These are phyloP conservation scores for Sinotaia quadrata DNA, from an alignment of 2,888 invertebrate genomes.

Conservation along the genomic window DNA sequence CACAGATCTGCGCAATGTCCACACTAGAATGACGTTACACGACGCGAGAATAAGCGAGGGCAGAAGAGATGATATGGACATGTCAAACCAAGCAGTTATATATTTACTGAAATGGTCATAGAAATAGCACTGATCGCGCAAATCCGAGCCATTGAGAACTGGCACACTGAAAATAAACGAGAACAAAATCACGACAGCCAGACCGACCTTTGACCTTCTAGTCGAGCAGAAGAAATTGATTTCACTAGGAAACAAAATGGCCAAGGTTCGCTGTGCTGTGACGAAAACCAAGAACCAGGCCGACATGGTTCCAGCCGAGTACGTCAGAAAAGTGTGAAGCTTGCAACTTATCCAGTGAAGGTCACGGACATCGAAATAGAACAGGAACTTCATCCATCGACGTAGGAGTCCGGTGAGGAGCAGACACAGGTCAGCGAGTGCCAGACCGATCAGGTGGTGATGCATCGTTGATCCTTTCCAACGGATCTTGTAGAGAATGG, in stretches of 20 bases:
- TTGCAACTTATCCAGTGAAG: not conserved
- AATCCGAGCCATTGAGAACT: not conserved
- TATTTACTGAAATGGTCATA: not conserved
- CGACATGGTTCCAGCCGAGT: not conserved
- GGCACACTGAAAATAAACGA: not conserved
- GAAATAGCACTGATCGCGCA: not conserved
- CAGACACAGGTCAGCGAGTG: not conserved
- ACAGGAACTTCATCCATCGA: not conserved
- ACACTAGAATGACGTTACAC: not conserved
- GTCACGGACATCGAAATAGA: not conserved
- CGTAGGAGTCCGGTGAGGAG: not conserved
- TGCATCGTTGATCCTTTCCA: not conserved
- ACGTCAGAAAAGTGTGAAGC: not conserved
- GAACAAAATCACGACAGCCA: not conserved
- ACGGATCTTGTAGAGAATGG: not conserved
- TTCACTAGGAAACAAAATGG: not conserved
- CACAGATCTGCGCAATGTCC: not conserved
- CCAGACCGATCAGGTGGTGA: not conserved
- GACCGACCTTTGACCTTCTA: not conserved
- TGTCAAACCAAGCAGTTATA: not conserved
- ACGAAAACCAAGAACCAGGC: not conserved
- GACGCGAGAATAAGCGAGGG: not conserved
- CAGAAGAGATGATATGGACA: not conserved
- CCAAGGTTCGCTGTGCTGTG: not conserved
- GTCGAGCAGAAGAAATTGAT: not conserved